Conservation (phyloP, 1,140 invertebrate genomes). For the Parasteatoda tepidariorum region DNA sequence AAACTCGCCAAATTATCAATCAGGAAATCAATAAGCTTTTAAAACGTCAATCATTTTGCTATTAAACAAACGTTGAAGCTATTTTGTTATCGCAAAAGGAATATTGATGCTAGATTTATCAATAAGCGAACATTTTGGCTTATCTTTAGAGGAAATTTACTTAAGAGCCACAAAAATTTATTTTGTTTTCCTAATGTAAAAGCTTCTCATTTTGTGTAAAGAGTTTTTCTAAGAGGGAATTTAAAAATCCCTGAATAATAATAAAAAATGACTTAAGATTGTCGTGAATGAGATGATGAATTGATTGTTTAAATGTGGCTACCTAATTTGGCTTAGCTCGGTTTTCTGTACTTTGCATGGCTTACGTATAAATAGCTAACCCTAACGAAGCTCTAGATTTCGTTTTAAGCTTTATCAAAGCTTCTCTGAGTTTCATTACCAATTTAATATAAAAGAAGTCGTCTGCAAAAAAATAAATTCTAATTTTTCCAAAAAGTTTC, state of each 20-base stretch:
- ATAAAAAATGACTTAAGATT: slow-evolving; percentile 40
- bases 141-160: too few species aligned
- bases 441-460: slow-evolving; percentile 38
- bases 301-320: slow-evolving; percentile 52
- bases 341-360: slow-evolving; percentile 55
- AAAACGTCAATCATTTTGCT: too few species aligned
- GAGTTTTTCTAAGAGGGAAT: slow-evolving; percentile 21
- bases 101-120: too few species aligned
- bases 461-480: slow-evolving; percentile 48
- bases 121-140: too few species aligned
- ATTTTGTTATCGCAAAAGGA: too few species aligned
- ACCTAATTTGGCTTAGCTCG: slow-evolving; percentile 59
- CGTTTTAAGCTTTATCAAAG: slow-evolving; percentile 29
- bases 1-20: too few species aligned
- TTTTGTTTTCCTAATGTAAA: background rate
- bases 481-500: slow-evolving; percentile 39
- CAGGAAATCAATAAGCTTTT: too few species aligned
- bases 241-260: slow-evolving; percentile 9
- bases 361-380: slow-evolving; percentile 35
- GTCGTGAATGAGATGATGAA: slow-evolving; percentile 44
- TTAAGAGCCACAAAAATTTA: background rate
- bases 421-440: slow-evolving; percentile 33
- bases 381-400: slow-evolving; percentile 55
- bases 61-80: too few species aligned
- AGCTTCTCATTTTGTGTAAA: background rate